Base-by-base conservation (phyloP, 2,888 invertebrate genomes). In the Nomada ruficornis region DNA sequence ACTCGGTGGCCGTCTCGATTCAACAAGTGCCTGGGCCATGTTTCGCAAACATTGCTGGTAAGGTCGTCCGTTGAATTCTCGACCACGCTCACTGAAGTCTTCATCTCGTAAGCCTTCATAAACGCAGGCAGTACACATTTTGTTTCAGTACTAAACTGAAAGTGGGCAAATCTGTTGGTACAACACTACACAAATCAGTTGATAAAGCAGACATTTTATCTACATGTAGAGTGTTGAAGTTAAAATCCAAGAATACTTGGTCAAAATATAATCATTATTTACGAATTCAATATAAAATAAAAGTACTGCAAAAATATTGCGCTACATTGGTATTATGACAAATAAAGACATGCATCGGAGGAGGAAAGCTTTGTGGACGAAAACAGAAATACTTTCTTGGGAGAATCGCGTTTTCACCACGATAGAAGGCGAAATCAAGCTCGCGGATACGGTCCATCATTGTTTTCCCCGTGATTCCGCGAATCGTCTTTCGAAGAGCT, bases 1-100 rank as follows among this genome's bases (percentile, higher is more conserved):
- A 67, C 71, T 67, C 85, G 55, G 77, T 77, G 67, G 65, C 60
- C 77, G 64, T 69, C 67, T 84, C 87, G 90, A 91, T 91, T 91
- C 91, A 91, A 91, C 91, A 91, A 91, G 91, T 91, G 91, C 86
- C 80, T 78, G 73, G 80, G 52, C 79, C 77, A 78, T 82, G 86
- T 83, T 88, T 86, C 80, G 83, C 80, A 86, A 86, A 86, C 83
- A 79, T 82, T 70, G 72, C 63, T 74, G 44, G 77, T 73, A 77
- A 84, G 77, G 72, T 71, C 42, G 72, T 62, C 50, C 44, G 18
- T 57, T n/a, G 50, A 60, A 78, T 73, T 65, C 69, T 44, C 67
- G 18, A 2, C 15, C 54, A 11, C 29, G 62, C 54, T 54, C 44
- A 20, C 64, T 11, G 18, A 52, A 29, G 23, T 78, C 62, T 76